A percentile compares a stretch with the other conserved stretches of the same genome.
phyloP scores from a whole-genome alignment of 2,888 invertebrate species.

The Celastrina argiolus region DNA sequence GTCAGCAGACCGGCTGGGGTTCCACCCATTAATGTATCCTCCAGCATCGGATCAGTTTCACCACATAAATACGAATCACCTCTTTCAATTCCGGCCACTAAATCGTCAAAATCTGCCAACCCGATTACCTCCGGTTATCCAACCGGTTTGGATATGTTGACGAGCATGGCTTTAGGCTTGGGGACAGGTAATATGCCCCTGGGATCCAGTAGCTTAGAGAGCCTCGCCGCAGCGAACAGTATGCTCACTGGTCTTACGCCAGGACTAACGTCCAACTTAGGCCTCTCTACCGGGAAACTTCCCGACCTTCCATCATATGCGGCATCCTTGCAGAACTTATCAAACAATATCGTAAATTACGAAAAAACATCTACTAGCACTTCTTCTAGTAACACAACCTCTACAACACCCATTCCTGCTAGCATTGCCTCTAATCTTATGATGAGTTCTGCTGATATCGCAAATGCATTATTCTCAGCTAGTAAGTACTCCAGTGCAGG shows the following conservation, averaged over 20 bases:
- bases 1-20: conserved; percentile 72
- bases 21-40: conserved; percentile 69
- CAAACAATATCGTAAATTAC: conserved; percentile 59
- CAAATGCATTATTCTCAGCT: conserved; percentile 82
- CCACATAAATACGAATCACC: conserved; percentile 78
- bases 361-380: conserved; percentile 70
- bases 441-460: conserved; percentile 81
- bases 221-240: conserved; percentile 71
- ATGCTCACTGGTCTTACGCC: conserved; percentile 66
- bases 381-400: conserved; percentile 67
- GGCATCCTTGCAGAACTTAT: conserved; percentile 64
- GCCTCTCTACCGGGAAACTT: conserved; percentile 61
- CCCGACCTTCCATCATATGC: conserved; percentile 71
- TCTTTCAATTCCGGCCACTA: conserved; percentile 78
- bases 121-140: conserved; percentile 71
- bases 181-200: conserved; percentile 65
- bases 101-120: conserved; percentile 76
- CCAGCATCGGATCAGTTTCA: conserved; percentile 63
- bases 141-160: conserved; percentile 70
- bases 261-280: conserved; percentile 61
- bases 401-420: conserved; percentile 71
- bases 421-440: conserved; percentile 79
- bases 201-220: conserved; percentile 63
- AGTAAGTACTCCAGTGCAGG: conserved; percentile 81
- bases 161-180: conserved; percentile 72